Evolutionary conservation across 2,797 vertebrate genomes (phyloP).

Genomic region (Ciconia nigra): DNA sequence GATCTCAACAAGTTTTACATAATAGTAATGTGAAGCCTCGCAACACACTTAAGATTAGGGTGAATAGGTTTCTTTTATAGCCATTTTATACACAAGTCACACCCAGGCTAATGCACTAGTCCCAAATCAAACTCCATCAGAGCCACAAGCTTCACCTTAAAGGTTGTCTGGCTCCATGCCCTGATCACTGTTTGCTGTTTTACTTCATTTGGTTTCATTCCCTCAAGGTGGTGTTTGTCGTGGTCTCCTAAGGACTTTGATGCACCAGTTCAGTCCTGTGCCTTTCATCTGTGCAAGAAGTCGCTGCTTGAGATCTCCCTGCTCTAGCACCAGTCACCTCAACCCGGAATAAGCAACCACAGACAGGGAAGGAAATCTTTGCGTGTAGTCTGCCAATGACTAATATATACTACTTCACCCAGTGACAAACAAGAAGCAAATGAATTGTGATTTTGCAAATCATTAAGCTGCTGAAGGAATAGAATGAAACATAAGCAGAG

Average conservation of each 20-base stretch:
- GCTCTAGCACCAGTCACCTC: background rate
- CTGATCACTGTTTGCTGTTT: background rate
- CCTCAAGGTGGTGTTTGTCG: background rate
- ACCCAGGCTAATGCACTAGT: background rate
- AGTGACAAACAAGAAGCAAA: slow-evolving; percentile 26
- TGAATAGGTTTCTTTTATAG: background rate
- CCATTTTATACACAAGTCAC: background rate
- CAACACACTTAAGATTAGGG: background rate
- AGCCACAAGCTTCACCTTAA: background rate
- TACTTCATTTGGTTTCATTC: background rate
- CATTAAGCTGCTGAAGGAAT: background rate
- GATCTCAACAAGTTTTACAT: background rate
- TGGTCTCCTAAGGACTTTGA: background rate
- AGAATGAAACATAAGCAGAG: background rate
- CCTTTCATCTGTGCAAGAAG: background rate
- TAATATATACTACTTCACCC: background rate
- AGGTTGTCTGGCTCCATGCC: background rate
- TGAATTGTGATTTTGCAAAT: background rate
- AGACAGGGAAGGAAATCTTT: background rate
- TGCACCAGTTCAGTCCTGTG: background rate
- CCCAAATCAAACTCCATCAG: background rate
- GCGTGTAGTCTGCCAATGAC: background rate
- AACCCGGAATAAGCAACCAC: background rate
- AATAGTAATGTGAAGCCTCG: background rate
- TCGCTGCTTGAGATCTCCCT: background rate